Conservation (phyloP, 2,797 vertebrate species). For the Lophius americanus region DNA sequence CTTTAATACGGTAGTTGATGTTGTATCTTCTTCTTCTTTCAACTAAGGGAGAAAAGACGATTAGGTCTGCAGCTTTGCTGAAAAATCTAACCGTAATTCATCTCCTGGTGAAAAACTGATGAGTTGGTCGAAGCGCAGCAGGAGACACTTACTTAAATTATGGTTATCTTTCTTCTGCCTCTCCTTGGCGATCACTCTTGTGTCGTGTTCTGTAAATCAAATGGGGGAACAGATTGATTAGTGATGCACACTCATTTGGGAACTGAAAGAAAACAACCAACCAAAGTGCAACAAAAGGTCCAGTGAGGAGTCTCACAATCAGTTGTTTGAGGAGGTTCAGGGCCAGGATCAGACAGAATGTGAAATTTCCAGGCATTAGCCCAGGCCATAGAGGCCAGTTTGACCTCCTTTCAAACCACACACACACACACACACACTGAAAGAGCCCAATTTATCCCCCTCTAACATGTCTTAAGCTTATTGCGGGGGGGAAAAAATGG, state of each 20-base stretch:
- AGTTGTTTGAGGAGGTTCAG: constrained; percentile 56
- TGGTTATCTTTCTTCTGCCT: constrained; percentile 99
- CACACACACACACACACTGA: constrained; percentile 33
- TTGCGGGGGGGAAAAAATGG: constrained; percentile 54
- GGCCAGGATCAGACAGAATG: constrained; percentile 55
- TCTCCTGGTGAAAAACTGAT: constrained; percentile 16
- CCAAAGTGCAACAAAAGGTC: constrained; percentile 44
- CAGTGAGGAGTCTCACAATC: constrained; percentile 53
- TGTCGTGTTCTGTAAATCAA: constrained; percentile 88
- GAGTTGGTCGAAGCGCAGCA: neutral
- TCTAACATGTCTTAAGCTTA: constrained; percentile 61
- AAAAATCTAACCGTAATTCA: constrained; percentile 8
- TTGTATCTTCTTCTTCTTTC: constrained; percentile 98
- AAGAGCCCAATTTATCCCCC: constrained; percentile 60
- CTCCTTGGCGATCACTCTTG: constrained; percentile 93
- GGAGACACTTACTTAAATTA: constrained; percentile 91
- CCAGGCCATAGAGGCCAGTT: constrained; percentile 31
- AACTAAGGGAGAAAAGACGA: constrained; percentile 79
- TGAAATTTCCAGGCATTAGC: constrained; percentile 24
- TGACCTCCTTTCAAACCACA: constrained; percentile 51
- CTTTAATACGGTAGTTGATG: constrained; percentile 99
- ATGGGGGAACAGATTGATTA: constrained; percentile 67
- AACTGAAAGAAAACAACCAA: constrained; percentile 50
- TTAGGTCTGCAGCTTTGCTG: constrained; percentile 21
- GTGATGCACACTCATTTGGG: constrained; percentile 54